These are phyloP conservation scores for Tragelaphus oryx DNA, from an alignment of 2,797 vertebrate species.

Conservation along the genomic window DNA sequence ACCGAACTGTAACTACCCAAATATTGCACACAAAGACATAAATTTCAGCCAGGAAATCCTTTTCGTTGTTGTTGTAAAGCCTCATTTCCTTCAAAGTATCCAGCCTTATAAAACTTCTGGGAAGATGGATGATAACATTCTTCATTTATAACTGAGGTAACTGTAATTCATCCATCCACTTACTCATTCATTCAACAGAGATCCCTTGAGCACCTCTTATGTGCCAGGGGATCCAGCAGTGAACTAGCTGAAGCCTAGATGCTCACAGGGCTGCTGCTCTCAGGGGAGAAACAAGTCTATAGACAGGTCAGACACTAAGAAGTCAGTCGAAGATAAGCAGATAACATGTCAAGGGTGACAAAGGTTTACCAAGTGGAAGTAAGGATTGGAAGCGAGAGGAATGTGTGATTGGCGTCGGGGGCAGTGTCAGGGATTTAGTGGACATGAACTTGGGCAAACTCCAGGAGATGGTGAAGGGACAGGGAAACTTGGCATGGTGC, in stretches of 20 bases:
- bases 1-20: not conserved
- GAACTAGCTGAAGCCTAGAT: not conserved
- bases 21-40: constrained; percentile 24
- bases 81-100: constrained; percentile 48
- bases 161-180: not conserved
- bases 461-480: not conserved
- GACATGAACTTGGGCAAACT: not conserved
- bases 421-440: not conserved
- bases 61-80: not conserved
- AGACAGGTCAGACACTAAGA: not conserved
- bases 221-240: not conserved
- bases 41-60: constrained; percentile 44
- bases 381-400: not conserved
- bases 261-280: not conserved
- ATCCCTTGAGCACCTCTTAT: not conserved
- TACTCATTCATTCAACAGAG: not conserved
- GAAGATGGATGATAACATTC: not conserved
- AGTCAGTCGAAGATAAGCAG: not conserved
- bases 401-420: accelerated
- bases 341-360: not conserved
- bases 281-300: not conserved
- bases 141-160: constrained; percentile 28
- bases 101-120: constrained; percentile 45
- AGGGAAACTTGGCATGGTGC: not conserved
- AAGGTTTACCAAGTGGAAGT: not conserved